Base-by-base conservation (phyloP, 1,140 invertebrate species). In the Listronotus oregonensis region DNA sequence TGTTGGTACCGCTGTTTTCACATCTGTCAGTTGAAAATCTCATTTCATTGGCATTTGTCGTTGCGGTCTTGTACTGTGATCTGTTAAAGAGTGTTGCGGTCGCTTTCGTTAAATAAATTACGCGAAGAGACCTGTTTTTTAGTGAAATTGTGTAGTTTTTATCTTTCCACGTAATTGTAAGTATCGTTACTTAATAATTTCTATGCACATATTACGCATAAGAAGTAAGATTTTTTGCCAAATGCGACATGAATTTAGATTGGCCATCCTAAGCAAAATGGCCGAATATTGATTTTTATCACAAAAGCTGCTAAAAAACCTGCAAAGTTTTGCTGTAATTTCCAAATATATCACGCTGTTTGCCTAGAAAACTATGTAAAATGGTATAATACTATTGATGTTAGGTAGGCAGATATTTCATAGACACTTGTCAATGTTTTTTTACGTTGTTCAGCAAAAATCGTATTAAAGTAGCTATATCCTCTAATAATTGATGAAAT, bases 201-300 rank as follows among this genome's bases (percentile, higher is more conserved):
- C 18, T 50, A 17, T 21, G 18, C 12, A 27, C 6, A 8, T 6
- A 50, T n/a, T 31, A 21, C 21, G 15, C 3, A 31, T 3, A 27
- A 3, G 5, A 42, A 37, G 18, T 37, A 11, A 1, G n/a, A 11
- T 27, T 18, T 17, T 52, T 52, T 52, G n/a, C 43, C 10, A 63
- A 66, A 39, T 55, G 51, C 17, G 66, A 58, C 50, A 39, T 56
- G 18, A 61, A 64, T 52, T 70, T 62, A 72, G 43, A 56, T 63
- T 63, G 61, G 32, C 47, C 15, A 47, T 39, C 39, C 8, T 42
- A 65, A 71, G 66, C 72, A 73, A 73, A 72, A 73, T 73, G 72
- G 72, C 72, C 69, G 72, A 37, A 70, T 73, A 73, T 73, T 71
- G 72, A 73, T 73, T 72, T 72, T 71, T 66, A 63, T 60, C 60